Evolutionary conservation across 2,888 invertebrate genomes (phyloP).

Genomic region (Azorinus chamasolen): DNA sequence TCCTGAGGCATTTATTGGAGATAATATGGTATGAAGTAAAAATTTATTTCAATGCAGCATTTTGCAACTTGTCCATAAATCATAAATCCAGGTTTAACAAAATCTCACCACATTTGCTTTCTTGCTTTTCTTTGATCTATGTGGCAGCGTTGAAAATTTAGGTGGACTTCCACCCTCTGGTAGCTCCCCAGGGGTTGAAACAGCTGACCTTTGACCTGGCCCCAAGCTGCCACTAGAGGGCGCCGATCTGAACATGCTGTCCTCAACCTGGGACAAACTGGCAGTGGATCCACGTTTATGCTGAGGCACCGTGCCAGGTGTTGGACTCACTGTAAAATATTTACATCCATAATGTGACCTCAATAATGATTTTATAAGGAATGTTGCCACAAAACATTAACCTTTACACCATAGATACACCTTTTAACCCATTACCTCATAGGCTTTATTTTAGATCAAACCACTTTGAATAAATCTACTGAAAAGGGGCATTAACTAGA

Average conservation of each 20-base stretch:
- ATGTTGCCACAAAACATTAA: background rate
- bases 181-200: constrained; percentile 70
- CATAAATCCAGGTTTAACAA: too few relatives aligned
- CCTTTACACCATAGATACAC: background rate
- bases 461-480: too few relatives aligned
- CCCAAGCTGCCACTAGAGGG: constrained; percentile 76
- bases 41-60: too few relatives aligned
- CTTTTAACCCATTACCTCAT: too few relatives aligned
- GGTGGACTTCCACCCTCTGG: constrained; percentile 72
- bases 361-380: background rate
- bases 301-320: constrained; percentile 64
- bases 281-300: constrained; percentile 83
- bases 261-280: constrained; percentile 83
- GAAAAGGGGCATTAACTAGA: too few relatives aligned
- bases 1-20: too few relatives aligned
- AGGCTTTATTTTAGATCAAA: too few relatives aligned
- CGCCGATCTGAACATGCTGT: constrained; percentile 72
- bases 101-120: constrained; percentile 24
- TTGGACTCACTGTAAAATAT: constrained; percentile 63
- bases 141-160: constrained; percentile 72
- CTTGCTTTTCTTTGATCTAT: constrained; percentile 60
- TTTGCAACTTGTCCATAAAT: too few relatives aligned
- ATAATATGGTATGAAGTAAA: too few relatives aligned
- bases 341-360: background rate
- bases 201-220: constrained; percentile 71